Conservation (phyloP, 2,888 invertebrate species). For the Limenitis arthemis region DNA sequence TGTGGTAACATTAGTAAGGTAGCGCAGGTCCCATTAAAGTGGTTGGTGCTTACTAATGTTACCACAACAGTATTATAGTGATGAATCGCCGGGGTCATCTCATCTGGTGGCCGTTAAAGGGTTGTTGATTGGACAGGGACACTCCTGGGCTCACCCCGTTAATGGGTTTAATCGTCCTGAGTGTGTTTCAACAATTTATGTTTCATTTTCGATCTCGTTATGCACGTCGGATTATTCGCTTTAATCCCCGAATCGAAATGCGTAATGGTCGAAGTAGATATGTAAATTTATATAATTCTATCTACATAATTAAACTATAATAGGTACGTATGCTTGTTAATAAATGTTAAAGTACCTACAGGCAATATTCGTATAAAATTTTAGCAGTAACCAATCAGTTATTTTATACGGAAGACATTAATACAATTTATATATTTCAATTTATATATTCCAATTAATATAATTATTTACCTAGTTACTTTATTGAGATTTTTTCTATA, state of each 20-base stretch:
- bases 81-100: slow-evolving; percentile 22
- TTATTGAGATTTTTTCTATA: too few relatives aligned
- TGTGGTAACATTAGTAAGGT: slow-evolving; percentile 40
- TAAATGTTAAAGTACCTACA: too few relatives aligned
- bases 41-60: slow-evolving; percentile 50
- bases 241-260: slow-evolving; percentile 42
- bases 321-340: not conserved
- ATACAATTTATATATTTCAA: too few relatives aligned
- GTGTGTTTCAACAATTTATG: slow-evolving; percentile 67
- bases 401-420: too few relatives aligned
- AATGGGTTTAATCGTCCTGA: slow-evolving; percentile 67
- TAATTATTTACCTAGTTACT: too few relatives aligned
- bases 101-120: slow-evolving; percentile 42
- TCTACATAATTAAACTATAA: slow-evolving; percentile 3
- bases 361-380: too few relatives aligned
- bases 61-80: slow-evolving; percentile 17
- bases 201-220: slow-evolving; percentile 71
- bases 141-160: slow-evolving; percentile 53
- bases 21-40: slow-evolving; percentile 43
- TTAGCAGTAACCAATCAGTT: too few relatives aligned
- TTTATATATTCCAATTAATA: too few relatives aligned
- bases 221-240: slow-evolving; percentile 59
- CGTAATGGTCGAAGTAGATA: slow-evolving; percentile 51
- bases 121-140: slow-evolving; percentile 61
- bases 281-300: slow-evolving; percentile 37